These are phyloP conservation scores for Decapterus maruadsi DNA, from an alignment of 2,797 vertebrate genomes.

Conservation along the genomic window DNA sequence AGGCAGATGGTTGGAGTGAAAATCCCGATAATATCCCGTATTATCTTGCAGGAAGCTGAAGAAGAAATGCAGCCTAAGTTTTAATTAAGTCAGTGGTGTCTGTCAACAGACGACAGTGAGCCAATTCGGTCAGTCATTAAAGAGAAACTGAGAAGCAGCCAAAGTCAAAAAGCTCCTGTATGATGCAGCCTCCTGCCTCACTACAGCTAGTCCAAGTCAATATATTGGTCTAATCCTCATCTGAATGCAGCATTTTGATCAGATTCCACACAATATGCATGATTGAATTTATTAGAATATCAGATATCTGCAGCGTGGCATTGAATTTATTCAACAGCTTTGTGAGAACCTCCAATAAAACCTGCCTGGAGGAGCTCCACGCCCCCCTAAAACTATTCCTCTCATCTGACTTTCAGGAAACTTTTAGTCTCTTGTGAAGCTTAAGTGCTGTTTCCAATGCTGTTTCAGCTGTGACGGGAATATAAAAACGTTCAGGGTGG, in stretches of 20 bases:
- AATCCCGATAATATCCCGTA: background rate
- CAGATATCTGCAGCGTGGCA: conserved; percentile 25
- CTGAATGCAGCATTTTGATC: conserved; percentile 40
- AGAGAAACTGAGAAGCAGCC: conserved; percentile 22
- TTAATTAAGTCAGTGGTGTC: conserved; percentile 19
- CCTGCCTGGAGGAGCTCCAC: background rate
- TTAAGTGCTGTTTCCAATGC: background rate
- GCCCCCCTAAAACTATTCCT: background rate
- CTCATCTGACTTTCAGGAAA: background rate
- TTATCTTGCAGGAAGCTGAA: background rate
- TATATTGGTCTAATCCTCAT: conserved; percentile 38
- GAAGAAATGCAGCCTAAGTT: background rate
- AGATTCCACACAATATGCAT: conserved; percentile 41
- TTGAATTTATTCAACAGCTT: conserved; percentile 25
- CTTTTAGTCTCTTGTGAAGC: background rate
- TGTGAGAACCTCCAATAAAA: conserved; percentile 5
- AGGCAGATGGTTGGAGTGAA: background rate
- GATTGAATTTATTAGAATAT: conserved; percentile 42
- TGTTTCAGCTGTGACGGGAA: background rate
- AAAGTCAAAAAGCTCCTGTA: conserved; percentile 22
- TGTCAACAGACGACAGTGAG: conserved; percentile 20
- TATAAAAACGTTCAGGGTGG: background rate
- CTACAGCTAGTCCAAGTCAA: conserved; percentile 47
- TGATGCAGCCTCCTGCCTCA: conserved; percentile 41
- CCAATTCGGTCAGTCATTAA: conserved; percentile 40